Conservation (phyloP, 1,140 invertebrate genomes). For the Drosophila littoralis region DNA sequence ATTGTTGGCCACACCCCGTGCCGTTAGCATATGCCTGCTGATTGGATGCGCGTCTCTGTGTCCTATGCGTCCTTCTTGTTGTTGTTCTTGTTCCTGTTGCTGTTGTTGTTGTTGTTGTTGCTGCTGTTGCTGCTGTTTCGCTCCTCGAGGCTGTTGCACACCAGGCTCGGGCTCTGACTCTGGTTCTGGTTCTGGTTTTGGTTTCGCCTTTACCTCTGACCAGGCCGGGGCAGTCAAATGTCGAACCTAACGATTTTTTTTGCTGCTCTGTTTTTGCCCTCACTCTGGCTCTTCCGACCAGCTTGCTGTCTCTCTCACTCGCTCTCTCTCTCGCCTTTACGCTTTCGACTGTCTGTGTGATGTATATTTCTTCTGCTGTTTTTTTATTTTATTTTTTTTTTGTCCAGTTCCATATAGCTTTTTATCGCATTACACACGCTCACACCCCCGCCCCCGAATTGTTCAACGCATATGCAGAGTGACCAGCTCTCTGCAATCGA, state of each 20-base stretch:
- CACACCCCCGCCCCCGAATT: conserved; percentile 1
- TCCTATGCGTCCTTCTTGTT: conserved; percentile 21
- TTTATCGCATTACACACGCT: conserved; percentile 55
- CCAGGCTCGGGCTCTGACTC: conserved; percentile 17
- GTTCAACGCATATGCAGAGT: conserved; percentile 71
- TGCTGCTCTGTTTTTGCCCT: conserved; percentile 3
- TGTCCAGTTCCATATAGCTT: conserved; percentile 40
- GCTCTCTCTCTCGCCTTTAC: not conserved
- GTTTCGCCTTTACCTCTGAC: conserved; percentile 18
- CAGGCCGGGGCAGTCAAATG: conserved; percentile 61
- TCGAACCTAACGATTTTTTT: conserved; percentile 72
- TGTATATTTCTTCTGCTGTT: conserved; percentile 23
- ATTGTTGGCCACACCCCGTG: conserved; percentile 51
- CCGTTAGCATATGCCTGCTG: conserved; percentile 49
- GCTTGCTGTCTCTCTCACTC: not conserved
- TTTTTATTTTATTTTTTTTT: not conserved
- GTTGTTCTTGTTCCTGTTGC: not conserved
- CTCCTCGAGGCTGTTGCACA: conserved; percentile 55
- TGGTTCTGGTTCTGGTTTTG: conserved; percentile 1
- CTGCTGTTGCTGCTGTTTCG: conserved; percentile 33
- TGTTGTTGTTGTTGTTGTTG: conserved; percentile 6
- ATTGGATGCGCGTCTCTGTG: conserved; percentile 47
- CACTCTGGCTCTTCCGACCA: too few species aligned
- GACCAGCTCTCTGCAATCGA: not conserved
- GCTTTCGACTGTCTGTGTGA: conserved; percentile 18